Evolutionary conservation across 2,888 invertebrate genomes (phyloP), one percentile per base, ranked within the genome.

Genomic region (Lepidochitona cinerea): DNA sequence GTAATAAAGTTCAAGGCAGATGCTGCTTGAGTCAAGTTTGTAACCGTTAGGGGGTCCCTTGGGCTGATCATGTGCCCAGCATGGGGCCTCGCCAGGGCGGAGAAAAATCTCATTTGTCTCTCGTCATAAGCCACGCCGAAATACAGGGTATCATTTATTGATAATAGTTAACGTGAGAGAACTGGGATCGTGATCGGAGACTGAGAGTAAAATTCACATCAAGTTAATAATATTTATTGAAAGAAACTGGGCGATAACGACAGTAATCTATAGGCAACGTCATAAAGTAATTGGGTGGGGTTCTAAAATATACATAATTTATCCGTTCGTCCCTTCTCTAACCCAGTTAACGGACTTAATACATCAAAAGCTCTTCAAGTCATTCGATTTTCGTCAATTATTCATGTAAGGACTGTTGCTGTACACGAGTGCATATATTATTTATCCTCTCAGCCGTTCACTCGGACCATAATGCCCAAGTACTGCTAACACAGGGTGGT

Each of bases 231-330:
- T 59, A 59, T 59, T 59, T 59, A 59, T 59, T 32, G 59, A 29
- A 59, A 59, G 59, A 59, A 29, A 59, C 59, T 23, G 59, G 29
- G 29, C 26, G 59, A 29, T 23, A 59, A 32, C 59, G 59, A 59
- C 59, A 59, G 26, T 83, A 84, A 85, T 83, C 80, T 83, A 83
- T 82, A 81, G 80, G 78, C 78, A 79, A 78, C 73, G 79, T 76
- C 77, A 78, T 79, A 83, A 83, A 85, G 84, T 84, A 84, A 85
- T 84, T 83, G 85, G 82, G 79, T 81, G 81, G 81, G 81, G 83
- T 84, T 81, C 81, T 79, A 83, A 83, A 84, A 79, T 80, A 72
- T 76, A 80, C 81, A 82, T 84, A 83, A 86, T 86, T 84, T 82
- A 83, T 82, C 79, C 78, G 29, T 23, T 79, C 77, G 75, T 80